Conservation (phyloP, 2,113 vertebrate genomes). For the Helogale parvula region DNA sequence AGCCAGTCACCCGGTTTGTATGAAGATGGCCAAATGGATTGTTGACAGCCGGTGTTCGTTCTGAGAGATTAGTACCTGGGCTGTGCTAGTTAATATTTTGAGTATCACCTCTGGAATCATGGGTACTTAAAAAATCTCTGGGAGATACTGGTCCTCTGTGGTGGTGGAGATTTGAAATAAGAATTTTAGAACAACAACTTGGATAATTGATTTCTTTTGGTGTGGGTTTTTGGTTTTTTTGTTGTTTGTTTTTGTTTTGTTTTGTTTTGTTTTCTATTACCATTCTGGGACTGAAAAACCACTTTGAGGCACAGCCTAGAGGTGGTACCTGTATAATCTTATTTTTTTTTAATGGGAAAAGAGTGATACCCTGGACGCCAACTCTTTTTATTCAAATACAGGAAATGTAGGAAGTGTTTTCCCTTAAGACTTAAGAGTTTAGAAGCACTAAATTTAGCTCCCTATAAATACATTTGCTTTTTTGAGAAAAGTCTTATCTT, state of each 20-base stretch:
- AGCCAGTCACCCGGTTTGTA: neutral
- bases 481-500: neutral
- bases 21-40: neutral
- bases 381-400: neutral
- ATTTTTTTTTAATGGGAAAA: neutral
- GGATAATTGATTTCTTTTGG: neutral
- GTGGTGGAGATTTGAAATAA: neutral
- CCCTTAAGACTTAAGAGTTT: neutral
- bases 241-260: neutral
- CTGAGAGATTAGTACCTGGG: neutral
- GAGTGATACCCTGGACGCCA: neutral
- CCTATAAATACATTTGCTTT: neutral
- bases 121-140: neutral
- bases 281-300: neutral
- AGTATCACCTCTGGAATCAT: neutral
- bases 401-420: conserved; percentile 1
- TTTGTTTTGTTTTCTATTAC: neutral
- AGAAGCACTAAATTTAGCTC: neutral
- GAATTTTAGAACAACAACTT: neutral
- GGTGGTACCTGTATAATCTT: neutral
- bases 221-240: neutral
- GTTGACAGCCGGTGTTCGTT: neutral
- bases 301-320: neutral
- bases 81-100: neutral
- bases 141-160: neutral